Percentiles rank a stretch among this genome's conserved stretches.
These are phyloP conservation scores for Itoplectis maculator DNA, from an alignment of 2,888 invertebrate genomes.

Conservation along the genomic window DNA sequence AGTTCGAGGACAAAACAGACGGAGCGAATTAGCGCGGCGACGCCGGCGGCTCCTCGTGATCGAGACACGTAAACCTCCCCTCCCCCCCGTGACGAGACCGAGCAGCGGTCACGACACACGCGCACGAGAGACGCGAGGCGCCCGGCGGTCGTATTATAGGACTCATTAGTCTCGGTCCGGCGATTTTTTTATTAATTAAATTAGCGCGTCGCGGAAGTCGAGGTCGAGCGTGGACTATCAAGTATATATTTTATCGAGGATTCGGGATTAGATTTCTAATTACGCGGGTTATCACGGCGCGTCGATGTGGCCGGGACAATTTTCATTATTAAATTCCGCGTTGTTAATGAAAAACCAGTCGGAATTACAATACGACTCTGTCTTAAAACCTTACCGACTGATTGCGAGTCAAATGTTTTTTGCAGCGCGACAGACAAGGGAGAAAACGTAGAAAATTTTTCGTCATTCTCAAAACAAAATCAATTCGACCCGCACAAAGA, in stretches of 20 bases:
- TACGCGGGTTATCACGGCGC: background rate
- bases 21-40: background rate
- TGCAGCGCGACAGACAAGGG: too few relatives aligned
- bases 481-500: too few relatives aligned
- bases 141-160: background rate
- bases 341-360: background rate
- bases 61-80: background rate
- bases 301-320: background rate
- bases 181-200: slow-evolving; percentile 10
- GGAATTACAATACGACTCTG: too few relatives aligned
- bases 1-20: background rate
- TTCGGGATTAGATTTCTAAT: background rate
- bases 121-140: too few relatives aligned
- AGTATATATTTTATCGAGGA: background rate
- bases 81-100: background rate
- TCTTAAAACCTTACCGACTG: too few relatives aligned
- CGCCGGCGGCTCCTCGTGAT: background rate
- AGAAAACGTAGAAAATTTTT: too few relatives aligned
- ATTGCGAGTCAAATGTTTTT: too few relatives aligned
- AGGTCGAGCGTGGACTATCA: background rate
- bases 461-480: too few relatives aligned
- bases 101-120: slow-evolving; percentile 1
- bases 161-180: background rate
- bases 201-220: background rate
- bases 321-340: background rate